Evolutionary conservation across 2,113 vertebrate genomes (phyloP).

Genomic region (Brachyhypopomus occidentalis): DNA sequence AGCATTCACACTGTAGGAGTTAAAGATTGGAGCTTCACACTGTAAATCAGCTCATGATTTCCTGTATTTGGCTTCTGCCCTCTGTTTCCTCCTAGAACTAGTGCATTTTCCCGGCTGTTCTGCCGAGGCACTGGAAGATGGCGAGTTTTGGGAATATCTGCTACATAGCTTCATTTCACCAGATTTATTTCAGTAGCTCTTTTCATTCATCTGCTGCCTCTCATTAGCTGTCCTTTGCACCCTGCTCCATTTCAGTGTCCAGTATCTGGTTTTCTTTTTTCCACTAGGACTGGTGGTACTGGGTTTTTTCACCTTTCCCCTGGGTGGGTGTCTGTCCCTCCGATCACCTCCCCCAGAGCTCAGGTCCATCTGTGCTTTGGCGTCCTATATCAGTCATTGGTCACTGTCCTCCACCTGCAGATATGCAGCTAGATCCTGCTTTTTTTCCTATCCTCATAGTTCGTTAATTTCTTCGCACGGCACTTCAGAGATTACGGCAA

Average conservation of each 20-base stretch:
- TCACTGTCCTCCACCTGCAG: slow-evolving; percentile 37
- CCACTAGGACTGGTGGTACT: slow-evolving; percentile 23
- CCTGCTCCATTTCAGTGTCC: slow-evolving; percentile 47
- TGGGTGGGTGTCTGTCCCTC: slow-evolving; percentile 36
- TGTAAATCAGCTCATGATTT: background rate
- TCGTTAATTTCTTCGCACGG: background rate
- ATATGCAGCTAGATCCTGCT: slow-evolving; percentile 33
- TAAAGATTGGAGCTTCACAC: background rate
- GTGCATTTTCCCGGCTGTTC: background rate
- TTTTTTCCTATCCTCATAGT: slow-evolving; percentile 16
- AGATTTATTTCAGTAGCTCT: slow-evolving; percentile 46
- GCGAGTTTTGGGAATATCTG: slow-evolving; percentile 3
- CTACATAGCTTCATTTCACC: background rate
- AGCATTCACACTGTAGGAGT: background rate
- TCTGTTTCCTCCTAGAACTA: slow-evolving; percentile 9
- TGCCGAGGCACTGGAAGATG: slow-evolving; percentile 31
- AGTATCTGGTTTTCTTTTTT: slow-evolving; percentile 33
- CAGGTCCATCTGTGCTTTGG: slow-evolving; percentile 47
- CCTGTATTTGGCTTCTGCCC: slow-evolving; percentile 14
- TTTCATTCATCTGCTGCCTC: slow-evolving; percentile 65
- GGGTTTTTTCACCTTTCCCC: slow-evolving; percentile 11
- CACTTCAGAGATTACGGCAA: background rate
- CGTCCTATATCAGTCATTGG: slow-evolving; percentile 39
- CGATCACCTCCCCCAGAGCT: slow-evolving; percentile 38
- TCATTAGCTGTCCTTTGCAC: slow-evolving; percentile 64